Evolutionary conservation across 2,888 invertebrate genomes (phyloP), one percentile per base, ranked within the genome.

Genomic region (Micropterix aruncella): DNA sequence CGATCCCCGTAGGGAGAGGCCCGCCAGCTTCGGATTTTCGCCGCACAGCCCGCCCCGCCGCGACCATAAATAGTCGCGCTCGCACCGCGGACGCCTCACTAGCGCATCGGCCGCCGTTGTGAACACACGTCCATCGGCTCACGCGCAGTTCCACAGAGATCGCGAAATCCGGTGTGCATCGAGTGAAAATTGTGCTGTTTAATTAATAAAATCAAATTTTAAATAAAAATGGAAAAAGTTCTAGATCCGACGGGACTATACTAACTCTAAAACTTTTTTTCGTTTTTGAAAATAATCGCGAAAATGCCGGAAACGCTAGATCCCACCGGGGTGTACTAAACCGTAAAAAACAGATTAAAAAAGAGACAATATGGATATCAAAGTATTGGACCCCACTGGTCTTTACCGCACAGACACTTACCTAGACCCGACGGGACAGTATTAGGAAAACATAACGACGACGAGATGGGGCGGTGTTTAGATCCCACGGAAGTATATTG

Each of bases 381-480:
- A 67, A 54, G 63, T 66, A 61, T 58, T 70, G 59, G 70, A 70
- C 53, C 70, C 70, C 46, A 70, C 70, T 52, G 69, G 69, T 57
- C 67, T 70, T 56, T 70, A 70, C 54, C 51, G 48, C 52, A 16
- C 9, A 27, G 40, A 41, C n/a, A n/a, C n/a, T n/a, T n/a, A n/a
- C n/a, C n/a, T n/a, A 27, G 27, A 27, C 12, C 27, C 27, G 27
- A 27, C 27, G 7, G 27, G 27, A 12, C 27, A 7, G 27, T 27
- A 27, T 27, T 27, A 12, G 12, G 27, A 27, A 27, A 27, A 27
- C 12, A 27, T 27, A 12, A 12, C 27, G 27, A 7, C 27, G 27
- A 27, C 27, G 12, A 27, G 5, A 7, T 27, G 7, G 27, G 27
- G 27, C 27, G 27, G 7, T n/a, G n/a, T n/a, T n/a, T 27, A 5